Evolutionary conservation across 2,113 vertebrate species (phyloP), one percentile per base, ranked within the genome.

Genomic region (Damaliscus lunatus): DNA sequence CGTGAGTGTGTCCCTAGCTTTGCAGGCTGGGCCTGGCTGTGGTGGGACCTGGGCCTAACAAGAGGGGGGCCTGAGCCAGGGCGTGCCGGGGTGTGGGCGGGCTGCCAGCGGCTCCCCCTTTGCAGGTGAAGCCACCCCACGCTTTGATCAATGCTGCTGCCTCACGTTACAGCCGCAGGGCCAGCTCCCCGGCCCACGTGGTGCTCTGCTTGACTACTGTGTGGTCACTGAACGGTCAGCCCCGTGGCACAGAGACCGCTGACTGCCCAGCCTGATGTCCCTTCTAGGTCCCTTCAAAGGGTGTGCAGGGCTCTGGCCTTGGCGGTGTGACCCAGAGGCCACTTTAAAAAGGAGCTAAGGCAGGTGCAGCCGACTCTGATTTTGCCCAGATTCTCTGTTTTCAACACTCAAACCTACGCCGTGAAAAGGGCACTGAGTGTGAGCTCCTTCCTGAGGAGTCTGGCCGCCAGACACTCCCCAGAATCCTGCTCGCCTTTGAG

Each of bases 1-100:
- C 98, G 98, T 98, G 97, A 98, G 98, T 91, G 98, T 92, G 96
- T 99, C 99, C 99, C 99, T 99, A 99, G 99, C 99, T 99, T 99
- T 99, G 98, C 99, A 99, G 98, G 94, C 94, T 97, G 98, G 99
- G 99, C 99, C 99, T 99, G 98, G 99, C 99, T 99, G 99, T 27
- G 74, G 99, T 99, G 98, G 98, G 97, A 98, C 98, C 98, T 91
- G 98, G 97, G 98, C 98, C 98, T 99, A 98, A 98, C 98, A 98
- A 98, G 98, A 98, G 96, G 96, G 97, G 95, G 81, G 62, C 92
- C 60, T 46, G 77, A 9, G 10, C 50, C 80, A 0, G 94, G 85
- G 91, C 52, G 48, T 82, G 94, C 48, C 90, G 71, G 97, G 98
- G 98, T 98, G 94, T 88, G 98, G 98, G 98, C 98, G 98, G 98